phyloP scores from a whole-genome alignment of 2,797 vertebrate genomes.

The Mus spretus region DNA sequence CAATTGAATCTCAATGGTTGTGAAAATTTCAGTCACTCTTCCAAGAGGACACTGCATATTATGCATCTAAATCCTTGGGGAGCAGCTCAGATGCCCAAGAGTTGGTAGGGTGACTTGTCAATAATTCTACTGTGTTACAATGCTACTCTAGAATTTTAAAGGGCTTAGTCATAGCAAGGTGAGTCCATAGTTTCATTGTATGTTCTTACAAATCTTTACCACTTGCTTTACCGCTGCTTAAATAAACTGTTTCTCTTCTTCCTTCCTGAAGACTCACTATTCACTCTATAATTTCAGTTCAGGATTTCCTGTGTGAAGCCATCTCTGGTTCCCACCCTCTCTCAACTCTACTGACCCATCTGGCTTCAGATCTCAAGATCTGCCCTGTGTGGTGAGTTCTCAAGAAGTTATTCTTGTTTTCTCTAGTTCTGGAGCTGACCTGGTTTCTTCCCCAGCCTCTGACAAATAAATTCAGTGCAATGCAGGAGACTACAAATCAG shows the following conservation, averaged over 20 bases:
- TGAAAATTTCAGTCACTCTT: neutral
- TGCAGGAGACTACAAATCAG: constrained; percentile 74
- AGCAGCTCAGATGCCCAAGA: neutral
- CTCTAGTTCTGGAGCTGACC: constrained; percentile 70
- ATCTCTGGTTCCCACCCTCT: neutral
- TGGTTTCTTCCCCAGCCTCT: constrained; percentile 77
- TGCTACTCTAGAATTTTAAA: neutral
- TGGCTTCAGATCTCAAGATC: constrained; percentile 2
- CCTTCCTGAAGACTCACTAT: neutral
- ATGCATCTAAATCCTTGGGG: neutral
- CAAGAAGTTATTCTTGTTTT: constrained; percentile 64
- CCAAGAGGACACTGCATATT: neutral
- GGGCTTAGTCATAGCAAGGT: neutral
- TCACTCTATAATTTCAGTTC: constrained; percentile 9
- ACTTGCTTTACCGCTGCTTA: neutral
- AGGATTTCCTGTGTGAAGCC: neutral
- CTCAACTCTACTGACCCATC: neutral
- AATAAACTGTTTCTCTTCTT: neutral
- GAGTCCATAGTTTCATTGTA: neutral
- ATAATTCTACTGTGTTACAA: neutral
- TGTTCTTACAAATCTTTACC: neutral
- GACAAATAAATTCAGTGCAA: constrained; percentile 71
- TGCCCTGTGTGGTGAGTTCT: constrained; percentile 39
- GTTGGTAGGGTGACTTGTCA: neutral
- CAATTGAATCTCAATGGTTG: neutral